Evolutionary conservation across 2,113 vertebrate genomes (phyloP).

Genomic region (Tinamus guttatus): DNA sequence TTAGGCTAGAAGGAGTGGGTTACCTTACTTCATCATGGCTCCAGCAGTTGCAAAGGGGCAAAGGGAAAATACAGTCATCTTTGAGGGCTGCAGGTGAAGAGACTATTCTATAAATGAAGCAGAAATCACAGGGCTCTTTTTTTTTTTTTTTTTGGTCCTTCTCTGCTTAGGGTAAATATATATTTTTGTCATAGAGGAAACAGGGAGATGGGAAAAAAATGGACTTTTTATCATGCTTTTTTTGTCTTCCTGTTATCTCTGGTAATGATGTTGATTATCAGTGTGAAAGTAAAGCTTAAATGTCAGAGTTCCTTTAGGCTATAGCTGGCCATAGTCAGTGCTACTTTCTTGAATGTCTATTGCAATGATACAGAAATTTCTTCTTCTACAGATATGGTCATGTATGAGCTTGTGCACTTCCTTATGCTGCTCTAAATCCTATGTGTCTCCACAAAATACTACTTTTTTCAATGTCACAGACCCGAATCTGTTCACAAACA

Average conservation of each 20-base stretch:
- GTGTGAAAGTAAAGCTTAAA: not conserved
- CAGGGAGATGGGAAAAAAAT: too few relatives aligned
- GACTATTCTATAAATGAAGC: not conserved
- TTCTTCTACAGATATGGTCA: not conserved
- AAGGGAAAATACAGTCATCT: not conserved
- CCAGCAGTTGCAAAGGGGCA: not conserved
- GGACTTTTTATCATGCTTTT: too few relatives aligned
- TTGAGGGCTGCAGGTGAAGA: not conserved
- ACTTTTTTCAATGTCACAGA: not conserved
- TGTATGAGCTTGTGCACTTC: not conserved
- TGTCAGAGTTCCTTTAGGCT: not conserved
- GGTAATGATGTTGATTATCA: not conserved
- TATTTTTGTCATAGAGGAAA: too few relatives aligned
- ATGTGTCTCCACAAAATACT: not conserved
- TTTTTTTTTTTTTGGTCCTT: too few relatives aligned
- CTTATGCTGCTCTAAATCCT: not conserved
- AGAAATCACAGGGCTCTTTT: too few relatives aligned
- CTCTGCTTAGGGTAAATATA: too few relatives aligned
- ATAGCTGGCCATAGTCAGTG: not conserved
- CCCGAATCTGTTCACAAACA: not conserved
- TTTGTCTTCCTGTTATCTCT: not conserved
- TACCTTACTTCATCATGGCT: not conserved
- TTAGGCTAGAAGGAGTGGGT: not conserved
- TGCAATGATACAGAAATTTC: not conserved
- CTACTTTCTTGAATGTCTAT: not conserved